These are phyloP conservation scores for Corapipo altera DNA, from an alignment of 2,113 vertebrate species.

Conservation along the genomic window DNA sequence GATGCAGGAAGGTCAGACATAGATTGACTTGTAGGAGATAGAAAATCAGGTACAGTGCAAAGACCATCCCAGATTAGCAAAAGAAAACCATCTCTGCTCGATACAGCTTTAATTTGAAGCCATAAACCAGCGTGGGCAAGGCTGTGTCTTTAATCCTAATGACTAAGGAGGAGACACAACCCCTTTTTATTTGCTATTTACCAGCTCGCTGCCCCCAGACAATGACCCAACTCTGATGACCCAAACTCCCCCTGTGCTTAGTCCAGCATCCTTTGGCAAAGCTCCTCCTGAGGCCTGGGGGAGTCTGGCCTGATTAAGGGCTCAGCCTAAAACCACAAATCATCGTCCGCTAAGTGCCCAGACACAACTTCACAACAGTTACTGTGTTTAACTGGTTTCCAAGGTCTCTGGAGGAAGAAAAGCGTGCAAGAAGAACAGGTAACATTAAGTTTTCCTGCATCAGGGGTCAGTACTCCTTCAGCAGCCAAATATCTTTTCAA, in stretches of 20 bases:
- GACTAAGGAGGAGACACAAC: conserved; percentile 48
- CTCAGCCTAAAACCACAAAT: conserved; percentile 36
- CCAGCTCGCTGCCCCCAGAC: conserved; percentile 59
- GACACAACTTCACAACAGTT: conserved; percentile 10
- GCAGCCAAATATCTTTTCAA: not conserved
- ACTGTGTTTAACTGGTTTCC: not conserved
- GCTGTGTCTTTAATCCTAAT: conserved; percentile 41
- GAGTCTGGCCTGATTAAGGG: conserved; percentile 59
- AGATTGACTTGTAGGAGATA: not conserved
- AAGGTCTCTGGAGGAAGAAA: not conserved
- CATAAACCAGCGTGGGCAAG: not conserved
- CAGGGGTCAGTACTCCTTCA: not conserved
- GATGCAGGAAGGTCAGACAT: not conserved
- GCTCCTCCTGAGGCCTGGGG: conserved; percentile 42
- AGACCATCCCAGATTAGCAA: not conserved
- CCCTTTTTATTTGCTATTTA: conserved; percentile 62
- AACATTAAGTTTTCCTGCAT: not conserved
- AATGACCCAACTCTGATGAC: conserved; percentile 53
- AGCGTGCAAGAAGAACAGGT: not conserved
- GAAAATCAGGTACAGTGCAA: not conserved
- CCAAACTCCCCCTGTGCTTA: conserved; percentile 48
- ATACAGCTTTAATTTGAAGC: conserved; percentile 19
- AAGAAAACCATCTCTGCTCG: not conserved
- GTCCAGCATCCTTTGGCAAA: conserved; percentile 66
- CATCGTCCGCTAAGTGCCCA: conserved; percentile 3